phyloP scores from a whole-genome alignment of 2,888 invertebrate genomes.

The Watsonalla cultraria region DNA sequence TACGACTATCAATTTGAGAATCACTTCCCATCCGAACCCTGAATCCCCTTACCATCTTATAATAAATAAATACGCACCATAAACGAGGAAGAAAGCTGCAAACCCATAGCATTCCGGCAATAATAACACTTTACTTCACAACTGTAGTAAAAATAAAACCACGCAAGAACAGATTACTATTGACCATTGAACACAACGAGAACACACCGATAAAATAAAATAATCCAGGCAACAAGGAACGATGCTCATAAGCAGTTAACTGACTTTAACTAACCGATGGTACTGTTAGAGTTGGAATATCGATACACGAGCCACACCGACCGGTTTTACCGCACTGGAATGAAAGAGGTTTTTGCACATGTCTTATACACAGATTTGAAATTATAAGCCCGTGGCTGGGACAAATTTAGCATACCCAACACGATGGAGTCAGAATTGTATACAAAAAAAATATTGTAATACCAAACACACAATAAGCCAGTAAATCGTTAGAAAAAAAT shows the following conservation, averaged over 20 bases:
- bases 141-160: not conserved
- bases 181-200: not conserved
- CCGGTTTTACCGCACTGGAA: constrained; percentile 20
- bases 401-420: not conserved
- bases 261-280: constrained; percentile 5
- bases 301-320: constrained; percentile 16
- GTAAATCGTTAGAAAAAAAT: not conserved
- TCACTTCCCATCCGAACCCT: no score
- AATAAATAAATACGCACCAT: not conserved
- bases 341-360: constrained; percentile 13
- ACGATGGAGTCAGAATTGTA: not conserved
- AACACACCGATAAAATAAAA: constrained; percentile 1
- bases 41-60: no score
- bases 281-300: constrained; percentile 12
- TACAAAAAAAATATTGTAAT: not conserved
- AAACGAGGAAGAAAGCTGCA: not conserved
- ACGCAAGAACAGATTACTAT: not conserved
- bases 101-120: not conserved
- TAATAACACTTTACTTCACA: not conserved
- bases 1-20: no score
- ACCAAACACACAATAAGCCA: not conserved
- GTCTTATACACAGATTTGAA: not conserved
- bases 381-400: not conserved
- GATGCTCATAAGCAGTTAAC: constrained; percentile 7
- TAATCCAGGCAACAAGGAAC: constrained; percentile 1